Evolutionary conservation across 2,888 invertebrate species (phyloP), one percentile per base, ranked within the genome.

Genomic region (Thalpophila matura): DNA sequence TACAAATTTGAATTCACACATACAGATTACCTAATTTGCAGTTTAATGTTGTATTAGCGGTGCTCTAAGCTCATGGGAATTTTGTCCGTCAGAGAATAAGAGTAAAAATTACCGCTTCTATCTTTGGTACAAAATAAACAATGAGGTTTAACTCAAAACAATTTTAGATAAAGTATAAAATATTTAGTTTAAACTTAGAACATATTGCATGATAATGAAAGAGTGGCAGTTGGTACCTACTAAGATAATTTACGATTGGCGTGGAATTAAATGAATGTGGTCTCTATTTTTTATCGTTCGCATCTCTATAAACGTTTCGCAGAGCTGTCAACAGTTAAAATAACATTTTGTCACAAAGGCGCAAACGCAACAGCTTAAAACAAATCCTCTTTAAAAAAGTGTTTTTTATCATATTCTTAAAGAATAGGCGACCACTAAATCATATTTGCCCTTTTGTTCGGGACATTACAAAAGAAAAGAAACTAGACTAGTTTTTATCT

Each of bases 11-110:
- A 82, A 88, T 93, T 93, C 93, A 86, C 93, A 94, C 94, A 92
- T 90, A 91, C 79, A 91, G 85, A 91, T 89, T 87, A 86, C 90
- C 91, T 93, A 89, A 92, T 93, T 93, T 93, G 89, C 89, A 90
- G 87, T 74, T 91, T 89, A 92, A 92, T 90, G 90, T 86, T 83
- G 79, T 83, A 89, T 91, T 89, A 91, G 83, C 85, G 80, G 67
- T 81, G 79, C 81, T 82, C 79, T 74, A 78, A 76, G 74, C 88
- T 80, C 89, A 90, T 92, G 93, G 87, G 92, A 94, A 89, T 85
- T 77, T 74, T 77, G 68, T 74, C 59, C 26, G 42, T 27, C 38
- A 49, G 68, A 81, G 81, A 82, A 89, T 84, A 80, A 79, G 75
- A 77, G 63, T 74, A 82, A 83, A 84, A 83, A 82, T 75, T 71